phyloP scores from a whole-genome alignment of 2,888 invertebrate genomes.

The Syrista parreyssii region DNA sequence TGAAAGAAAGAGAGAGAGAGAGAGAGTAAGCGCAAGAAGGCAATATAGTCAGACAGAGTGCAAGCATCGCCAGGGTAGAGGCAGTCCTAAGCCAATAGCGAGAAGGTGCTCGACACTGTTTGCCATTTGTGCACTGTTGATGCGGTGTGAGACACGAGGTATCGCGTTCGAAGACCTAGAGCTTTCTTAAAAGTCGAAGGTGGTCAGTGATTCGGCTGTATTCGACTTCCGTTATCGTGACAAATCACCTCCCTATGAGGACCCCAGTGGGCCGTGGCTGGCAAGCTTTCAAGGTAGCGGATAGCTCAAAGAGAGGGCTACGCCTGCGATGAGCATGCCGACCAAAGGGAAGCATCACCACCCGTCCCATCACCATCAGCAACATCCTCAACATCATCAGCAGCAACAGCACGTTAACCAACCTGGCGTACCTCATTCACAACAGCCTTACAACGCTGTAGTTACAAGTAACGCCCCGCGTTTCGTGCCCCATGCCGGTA shows the following conservation, averaged over 20 bases:
- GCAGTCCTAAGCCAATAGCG: no score
- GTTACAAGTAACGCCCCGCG: slow-evolving; percentile 45
- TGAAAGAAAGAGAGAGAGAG: neutral
- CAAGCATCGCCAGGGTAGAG: neutral
- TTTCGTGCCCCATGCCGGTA: slow-evolving; percentile 52
- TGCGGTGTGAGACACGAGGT: no score
- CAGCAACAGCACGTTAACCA: slow-evolving; percentile 48
- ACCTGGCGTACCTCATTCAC: slow-evolving; percentile 39
- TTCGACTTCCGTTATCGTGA: slow-evolving; percentile 7
- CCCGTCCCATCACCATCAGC: slow-evolving; percentile 50
- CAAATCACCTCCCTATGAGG: slow-evolving; percentile 54
- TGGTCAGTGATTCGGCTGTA: neutral
- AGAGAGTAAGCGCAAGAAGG: no score
- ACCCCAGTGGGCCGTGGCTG: slow-evolving; percentile 47
- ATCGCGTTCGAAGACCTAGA: no score
- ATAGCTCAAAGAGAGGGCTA: slow-evolving; percentile 46
- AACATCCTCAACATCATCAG: slow-evolving; percentile 38
- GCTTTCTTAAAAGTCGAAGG: no score
- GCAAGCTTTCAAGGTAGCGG: slow-evolving; percentile 51
- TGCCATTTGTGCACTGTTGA: no score
- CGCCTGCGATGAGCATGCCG: slow-evolving; percentile 59
- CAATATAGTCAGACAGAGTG: neutral
- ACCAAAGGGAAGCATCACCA: slow-evolving; percentile 57
- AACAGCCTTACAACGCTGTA: slow-evolving; percentile 51
- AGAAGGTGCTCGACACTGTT: no score